Conservation (phyloP, 2,888 invertebrate genomes). For the Tuta absoluta region DNA sequence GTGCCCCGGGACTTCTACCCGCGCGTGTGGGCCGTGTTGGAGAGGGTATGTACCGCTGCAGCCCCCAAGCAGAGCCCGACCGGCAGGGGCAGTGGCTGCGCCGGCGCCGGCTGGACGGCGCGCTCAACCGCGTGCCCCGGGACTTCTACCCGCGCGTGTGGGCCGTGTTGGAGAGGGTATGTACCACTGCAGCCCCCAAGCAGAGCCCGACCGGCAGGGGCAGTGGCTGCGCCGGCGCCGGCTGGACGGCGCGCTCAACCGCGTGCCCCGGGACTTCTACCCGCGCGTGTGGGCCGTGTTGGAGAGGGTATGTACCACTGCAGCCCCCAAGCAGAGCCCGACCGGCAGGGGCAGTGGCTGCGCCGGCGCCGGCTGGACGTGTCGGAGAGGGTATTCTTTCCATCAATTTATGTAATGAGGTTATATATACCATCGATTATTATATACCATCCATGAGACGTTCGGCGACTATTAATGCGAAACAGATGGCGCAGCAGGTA, state of each 20-base stretch:
- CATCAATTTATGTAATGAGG: too few relatives aligned
- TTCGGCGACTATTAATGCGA: too few relatives aligned
- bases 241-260: constrained; percentile 97
- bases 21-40: constrained; percentile 94
- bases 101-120: constrained; percentile 95
- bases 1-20: constrained; percentile 98
- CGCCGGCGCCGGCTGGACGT: too few relatives aligned
- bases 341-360: too few relatives aligned
- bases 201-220: constrained; percentile 92
- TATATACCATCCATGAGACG: too few relatives aligned
- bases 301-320: constrained; percentile 84
- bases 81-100: constrained; percentile 98
- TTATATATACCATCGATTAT: too few relatives aligned
- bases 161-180: constrained; percentile 92
- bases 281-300: constrained; percentile 95
- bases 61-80: constrained; percentile 85
- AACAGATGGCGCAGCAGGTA: too few relatives aligned
- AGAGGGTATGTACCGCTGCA: constrained; percentile 84
- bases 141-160: constrained; percentile 98
- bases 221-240: constrained; percentile 97
- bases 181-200: constrained; percentile 67
- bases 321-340: too few relatives aligned
- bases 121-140: constrained; percentile 96
- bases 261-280: constrained; percentile 98
- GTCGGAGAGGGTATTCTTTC: too few relatives aligned